Base-by-base conservation (phyloP, 2,888 invertebrate genomes). In the Pegoplata infirma region DNA sequence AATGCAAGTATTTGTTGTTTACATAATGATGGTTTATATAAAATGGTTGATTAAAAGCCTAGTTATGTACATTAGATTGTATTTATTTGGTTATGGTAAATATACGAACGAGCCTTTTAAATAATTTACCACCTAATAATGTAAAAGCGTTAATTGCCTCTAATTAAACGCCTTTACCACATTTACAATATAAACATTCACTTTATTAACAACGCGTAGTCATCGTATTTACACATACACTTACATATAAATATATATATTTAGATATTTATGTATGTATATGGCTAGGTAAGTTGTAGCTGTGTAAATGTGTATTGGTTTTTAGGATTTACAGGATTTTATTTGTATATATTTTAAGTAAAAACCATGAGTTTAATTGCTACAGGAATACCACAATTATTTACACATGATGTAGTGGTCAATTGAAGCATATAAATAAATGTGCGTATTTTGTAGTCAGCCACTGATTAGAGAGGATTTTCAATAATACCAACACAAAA, bases 61-160 rank as follows among this genome's bases (percentile, higher is more conserved):
- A 25, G 7, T 12, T 46, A 46, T 46, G 16, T 46, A 46, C 17
- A n/a, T 17, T 21, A 3, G 7, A 21, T 58, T 19, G n/a, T 40
- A 66, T 36, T 28, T 44, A 53, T 67, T 55, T 74, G 46, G 36
- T 8, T 19, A 23, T n/a, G 32, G 21, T 47, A 61, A 67, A 67
- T 61, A 61, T n/a, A n/a, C n/a, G n/a, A n/a, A n/a, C 7, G 16
- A 74, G 59, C 17, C 28, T 55, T 64, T 74, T 74, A 66, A 66
- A 74, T 74, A 59, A 74, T 74, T 69, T 36, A 74, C 46, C 53
- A 55, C 47, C 66, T 21, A 58, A 74, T 69, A 58, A 69, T 66
- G 66, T 68, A 53, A 73, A 77, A 72, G 77, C 72, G 72, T 78
- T 78, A 78, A 74, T 78, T 69, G 69, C 46, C 69, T 53, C 55